These are phyloP conservation scores for Apteryx owenii DNA, from an alignment of 2,113 vertebrate genomes.

Conservation along the genomic window DNA sequence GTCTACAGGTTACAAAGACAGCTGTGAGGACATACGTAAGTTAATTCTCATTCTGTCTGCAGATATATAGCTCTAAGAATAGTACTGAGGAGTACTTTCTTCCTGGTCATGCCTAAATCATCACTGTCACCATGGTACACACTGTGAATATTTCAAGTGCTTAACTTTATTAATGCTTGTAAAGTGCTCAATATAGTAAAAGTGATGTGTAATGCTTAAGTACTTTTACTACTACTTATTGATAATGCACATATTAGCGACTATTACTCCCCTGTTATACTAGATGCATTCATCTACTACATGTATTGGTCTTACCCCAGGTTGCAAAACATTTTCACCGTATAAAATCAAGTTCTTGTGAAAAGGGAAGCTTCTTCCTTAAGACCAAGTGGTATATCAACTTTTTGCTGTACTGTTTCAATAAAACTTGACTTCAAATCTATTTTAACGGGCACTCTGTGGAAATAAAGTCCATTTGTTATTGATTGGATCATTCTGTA, in stretches of 20 bases:
- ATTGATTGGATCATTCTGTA: background rate
- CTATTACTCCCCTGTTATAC: background rate
- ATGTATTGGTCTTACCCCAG: background rate
- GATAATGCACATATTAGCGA: background rate
- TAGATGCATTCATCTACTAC: background rate
- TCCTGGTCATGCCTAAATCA: background rate
- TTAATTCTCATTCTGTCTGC: background rate
- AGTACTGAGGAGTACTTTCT: background rate
- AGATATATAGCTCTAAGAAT: background rate
- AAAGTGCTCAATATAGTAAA: background rate
- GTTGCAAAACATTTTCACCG: background rate
- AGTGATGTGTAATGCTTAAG: background rate
- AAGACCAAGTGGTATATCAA: background rate
- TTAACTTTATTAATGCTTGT: background rate
- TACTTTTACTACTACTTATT: background rate
- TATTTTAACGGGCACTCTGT: background rate
- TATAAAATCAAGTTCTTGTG: background rate
- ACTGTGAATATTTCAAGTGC: background rate
- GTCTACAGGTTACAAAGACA: background rate
- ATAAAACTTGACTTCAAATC: background rate
- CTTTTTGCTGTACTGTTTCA: background rate
- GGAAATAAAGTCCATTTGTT: background rate
- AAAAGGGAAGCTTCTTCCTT: background rate
- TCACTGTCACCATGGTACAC: background rate
- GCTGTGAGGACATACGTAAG: fast-evolving